Conservation (phyloP, 2,113 vertebrate species). For the Salminus brasiliensis region DNA sequence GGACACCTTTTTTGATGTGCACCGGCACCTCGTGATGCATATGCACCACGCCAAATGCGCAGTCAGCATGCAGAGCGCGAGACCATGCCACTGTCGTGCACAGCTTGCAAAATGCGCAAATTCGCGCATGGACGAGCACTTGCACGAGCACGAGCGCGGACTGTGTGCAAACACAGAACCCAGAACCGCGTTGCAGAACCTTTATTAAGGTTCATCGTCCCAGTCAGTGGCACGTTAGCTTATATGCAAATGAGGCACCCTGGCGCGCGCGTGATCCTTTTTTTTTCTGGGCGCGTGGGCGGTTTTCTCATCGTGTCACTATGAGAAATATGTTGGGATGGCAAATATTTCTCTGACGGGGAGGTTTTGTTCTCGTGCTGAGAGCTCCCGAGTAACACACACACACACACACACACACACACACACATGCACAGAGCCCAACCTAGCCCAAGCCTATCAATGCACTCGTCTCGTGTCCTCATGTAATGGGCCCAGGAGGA, state of each 20-base stretch:
- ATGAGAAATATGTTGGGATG: slow-evolving; percentile 39
- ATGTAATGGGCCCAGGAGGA: background rate
- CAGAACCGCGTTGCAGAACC: too few species aligned
- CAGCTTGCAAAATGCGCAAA: too few species aligned
- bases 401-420: too few species aligned
- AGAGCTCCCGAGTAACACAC: background rate
- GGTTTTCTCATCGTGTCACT: slow-evolving; percentile 19
- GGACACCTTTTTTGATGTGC: background rate
- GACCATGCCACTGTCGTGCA: background rate
- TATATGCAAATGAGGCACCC: too few species aligned
- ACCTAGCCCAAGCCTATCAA: slow-evolving; percentile 34
- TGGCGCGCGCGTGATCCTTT: too few species aligned
- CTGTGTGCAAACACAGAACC: too few species aligned
- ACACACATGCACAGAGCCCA: slow-evolving; percentile 14
- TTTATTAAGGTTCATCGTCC: too few species aligned
- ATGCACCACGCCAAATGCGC: slow-evolving; percentile 39
- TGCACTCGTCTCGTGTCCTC: background rate
- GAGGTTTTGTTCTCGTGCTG: slow-evolving; percentile 12
- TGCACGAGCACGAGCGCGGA: slow-evolving; percentile 7
- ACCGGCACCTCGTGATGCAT: background rate
- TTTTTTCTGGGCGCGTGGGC: slow-evolving; percentile 25
- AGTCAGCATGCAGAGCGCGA: slow-evolving; percentile 18
- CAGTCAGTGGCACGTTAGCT: too few species aligned
- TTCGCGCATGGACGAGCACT: too few species aligned
- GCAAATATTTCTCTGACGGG: slow-evolving; percentile 41